Evolutionary conservation across 2,797 vertebrate species (phyloP).

Genomic region (Galago senegalensis): DNA sequence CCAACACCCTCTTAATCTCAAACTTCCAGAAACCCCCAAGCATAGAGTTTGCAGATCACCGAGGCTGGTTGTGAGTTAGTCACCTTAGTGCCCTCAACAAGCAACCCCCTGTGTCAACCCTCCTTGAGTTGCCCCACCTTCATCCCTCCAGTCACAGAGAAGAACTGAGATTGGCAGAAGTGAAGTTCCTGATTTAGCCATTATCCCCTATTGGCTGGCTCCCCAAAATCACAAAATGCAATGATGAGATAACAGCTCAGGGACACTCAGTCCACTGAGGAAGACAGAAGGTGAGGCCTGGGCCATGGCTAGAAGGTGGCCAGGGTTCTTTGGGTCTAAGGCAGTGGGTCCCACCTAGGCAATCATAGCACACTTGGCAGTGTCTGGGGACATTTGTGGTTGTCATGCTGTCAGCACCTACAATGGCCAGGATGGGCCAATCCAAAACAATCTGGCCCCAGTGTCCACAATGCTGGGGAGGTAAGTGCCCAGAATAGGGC

Average conservation of each 20-base stretch:
- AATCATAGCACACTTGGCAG: too few species aligned
- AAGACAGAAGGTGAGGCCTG: background rate
- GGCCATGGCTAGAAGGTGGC: too few species aligned
- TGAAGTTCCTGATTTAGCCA: background rate
- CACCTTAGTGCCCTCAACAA: fast-evolving
- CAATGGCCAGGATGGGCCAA: background rate
- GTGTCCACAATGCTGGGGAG: background rate
- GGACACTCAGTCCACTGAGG: background rate
- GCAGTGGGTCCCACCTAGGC: background rate
- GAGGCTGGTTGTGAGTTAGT: background rate
- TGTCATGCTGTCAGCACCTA: background rate
- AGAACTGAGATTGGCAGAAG: background rate
- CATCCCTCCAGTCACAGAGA: background rate
- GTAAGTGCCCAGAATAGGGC: background rate
- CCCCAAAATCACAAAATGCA: background rate
- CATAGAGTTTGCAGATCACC: too few species aligned
- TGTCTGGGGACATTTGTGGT: too few species aligned
- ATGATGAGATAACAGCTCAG: background rate
- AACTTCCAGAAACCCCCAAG: too few species aligned
- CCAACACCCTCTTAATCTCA: background rate
- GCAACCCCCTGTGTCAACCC: background rate
- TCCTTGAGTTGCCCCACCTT: background rate
- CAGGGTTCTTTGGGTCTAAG: background rate
- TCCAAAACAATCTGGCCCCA: background rate
- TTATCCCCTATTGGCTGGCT: background rate